Evolutionary conservation across 2,888 invertebrate genomes (phyloP).

Genomic region (Tineola bisselliella): DNA sequence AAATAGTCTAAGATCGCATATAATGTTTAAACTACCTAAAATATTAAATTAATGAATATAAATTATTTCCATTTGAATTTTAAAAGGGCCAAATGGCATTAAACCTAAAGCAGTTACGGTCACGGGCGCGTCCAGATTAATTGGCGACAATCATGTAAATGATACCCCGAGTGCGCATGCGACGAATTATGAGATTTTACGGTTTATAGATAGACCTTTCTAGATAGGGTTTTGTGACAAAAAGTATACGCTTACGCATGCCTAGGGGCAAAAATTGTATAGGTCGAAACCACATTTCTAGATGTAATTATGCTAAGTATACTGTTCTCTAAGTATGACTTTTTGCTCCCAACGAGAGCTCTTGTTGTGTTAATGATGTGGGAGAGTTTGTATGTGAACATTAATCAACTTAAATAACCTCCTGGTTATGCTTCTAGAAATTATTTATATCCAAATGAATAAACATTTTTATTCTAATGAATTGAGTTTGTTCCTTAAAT

Average conservation of each 20-base stretch:
- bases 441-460: background rate
- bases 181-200: constrained; percentile 13
- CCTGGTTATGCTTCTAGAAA: too few species aligned
- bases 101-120: constrained; percentile 22
- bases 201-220: background rate
- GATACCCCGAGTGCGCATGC: constrained; percentile 17
- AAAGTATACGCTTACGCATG: background rate
- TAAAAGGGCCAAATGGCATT: background rate
- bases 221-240: constrained; percentile 5
- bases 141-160: constrained; percentile 50
- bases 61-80: too few species aligned
- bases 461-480: background rate
- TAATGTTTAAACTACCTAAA: too few species aligned
- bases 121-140: constrained; percentile 44
- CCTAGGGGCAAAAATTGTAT: background rate
- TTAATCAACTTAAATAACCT: background rate
- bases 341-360: background rate
- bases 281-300: background rate
- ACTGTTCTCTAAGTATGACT: background rate
- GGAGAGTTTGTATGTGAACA: background rate
- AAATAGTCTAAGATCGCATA: too few species aligned
- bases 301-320: background rate
- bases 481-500: background rate
- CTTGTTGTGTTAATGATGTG: background rate
- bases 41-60: too few species aligned